Conservation (phyloP, 2,888 invertebrate species). For the Cylloceria caligata region DNA sequence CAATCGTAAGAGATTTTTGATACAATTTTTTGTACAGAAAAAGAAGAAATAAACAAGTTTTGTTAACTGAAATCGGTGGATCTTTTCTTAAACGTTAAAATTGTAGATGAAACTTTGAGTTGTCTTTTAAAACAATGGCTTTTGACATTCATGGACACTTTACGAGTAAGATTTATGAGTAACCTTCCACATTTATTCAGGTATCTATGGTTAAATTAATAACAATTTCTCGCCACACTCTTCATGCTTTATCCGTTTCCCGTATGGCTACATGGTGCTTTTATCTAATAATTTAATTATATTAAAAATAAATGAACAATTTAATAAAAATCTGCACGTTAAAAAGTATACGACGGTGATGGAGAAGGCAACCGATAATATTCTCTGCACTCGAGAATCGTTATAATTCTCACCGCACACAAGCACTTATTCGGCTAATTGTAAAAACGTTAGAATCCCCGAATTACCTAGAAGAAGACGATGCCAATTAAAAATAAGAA, state of each 20-base stretch:
- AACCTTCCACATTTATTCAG: constrained; percentile 4
- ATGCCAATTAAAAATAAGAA: constrained; percentile 24
- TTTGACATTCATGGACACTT: not conserved
- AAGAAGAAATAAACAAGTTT: no score
- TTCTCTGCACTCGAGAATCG: constrained; percentile 2
- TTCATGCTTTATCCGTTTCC: constrained; percentile 35
- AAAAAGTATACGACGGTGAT: constrained; percentile 23
- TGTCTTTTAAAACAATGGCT: not conserved
- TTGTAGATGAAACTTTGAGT: not conserved
- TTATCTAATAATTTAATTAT: not conserved
- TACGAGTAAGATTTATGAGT: not conserved
- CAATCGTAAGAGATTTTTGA: no score
- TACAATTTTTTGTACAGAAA: no score
- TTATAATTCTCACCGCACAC: not conserved
- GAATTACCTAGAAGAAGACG: not conserved
- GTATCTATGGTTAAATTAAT: constrained; percentile 21
- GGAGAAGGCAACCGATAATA: constrained; percentile 27
- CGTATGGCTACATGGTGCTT: constrained; percentile 43
- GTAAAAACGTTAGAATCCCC: not conserved
- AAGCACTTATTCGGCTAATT: constrained; percentile 12
- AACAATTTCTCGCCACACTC: constrained; percentile 24
- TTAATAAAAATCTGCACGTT: constrained; percentile 43
- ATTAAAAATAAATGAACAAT: no score
- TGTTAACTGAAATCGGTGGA: no score
- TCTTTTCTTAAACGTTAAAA: no score